Base-by-base conservation (phyloP, 1,140 invertebrate species). In the Vanessa atalanta region DNA sequence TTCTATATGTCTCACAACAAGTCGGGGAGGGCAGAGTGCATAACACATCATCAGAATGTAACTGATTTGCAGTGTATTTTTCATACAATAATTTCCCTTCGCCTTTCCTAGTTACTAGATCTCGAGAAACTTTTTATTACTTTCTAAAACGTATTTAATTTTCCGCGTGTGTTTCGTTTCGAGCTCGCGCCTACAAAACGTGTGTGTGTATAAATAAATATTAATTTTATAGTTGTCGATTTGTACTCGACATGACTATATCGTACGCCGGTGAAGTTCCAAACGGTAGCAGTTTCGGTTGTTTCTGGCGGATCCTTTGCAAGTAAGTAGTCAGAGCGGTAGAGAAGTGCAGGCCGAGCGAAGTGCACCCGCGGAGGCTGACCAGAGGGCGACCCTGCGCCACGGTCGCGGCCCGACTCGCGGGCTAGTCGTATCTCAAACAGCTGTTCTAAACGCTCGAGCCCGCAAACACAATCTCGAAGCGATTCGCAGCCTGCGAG, bases 271-370 rank as follows among this genome's bases (percentile, higher is more conserved):
- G 96, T 85, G 96, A 97, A 93, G 97, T 97, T 83, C 97, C 97
- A 73, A 97, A 97, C 90, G 96, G 96, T 85, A 97, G 96, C 94
- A 97, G 95, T 93, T 98, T 97, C 88, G 97, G 97, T 85, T 97
- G 96, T 93, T 98, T 98, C 93, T 97, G 97, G 96, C 95, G 95
- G 91, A 97, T 97, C 89, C 94, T 97, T 77, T 94, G 94, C 93
- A 97, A 97, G 96, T 97, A 92, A 96, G 96, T 96, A 60, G 47
- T 61, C 31, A 76, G 12, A 20, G 60, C 43, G 47, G 96, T 96
- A 48, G 47, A 66, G 47, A 76, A 15, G 57, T 53, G 37, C 69
- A 15, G 53, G 20, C 11, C 57, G 57, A 60, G 57, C 23, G 57
- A 11, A 60, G 57, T 61, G 63, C 70, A 73, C 48, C 23, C 53